These are phyloP conservation scores for Kobus ellipsiprymnus DNA, from an alignment of 2,113 vertebrate genomes.

Conservation along the genomic window DNA sequence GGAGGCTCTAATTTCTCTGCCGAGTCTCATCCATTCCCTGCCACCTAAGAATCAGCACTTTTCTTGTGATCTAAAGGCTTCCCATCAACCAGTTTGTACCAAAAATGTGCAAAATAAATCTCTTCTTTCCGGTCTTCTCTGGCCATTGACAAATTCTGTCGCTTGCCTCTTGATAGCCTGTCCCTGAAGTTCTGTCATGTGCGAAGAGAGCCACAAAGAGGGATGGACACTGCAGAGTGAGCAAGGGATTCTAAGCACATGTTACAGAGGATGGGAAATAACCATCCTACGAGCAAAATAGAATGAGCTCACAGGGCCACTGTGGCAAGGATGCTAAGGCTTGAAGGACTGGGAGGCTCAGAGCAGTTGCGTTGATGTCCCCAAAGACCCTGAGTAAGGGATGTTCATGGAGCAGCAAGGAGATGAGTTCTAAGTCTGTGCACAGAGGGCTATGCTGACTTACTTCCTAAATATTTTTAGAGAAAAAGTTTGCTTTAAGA, in stretches of 20 bases:
- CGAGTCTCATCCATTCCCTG: background rate
- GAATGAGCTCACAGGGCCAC: background rate
- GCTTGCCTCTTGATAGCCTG: rapidly evolving
- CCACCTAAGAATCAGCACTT: background rate
- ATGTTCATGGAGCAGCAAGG: rapidly evolving
- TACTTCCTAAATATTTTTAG: background rate
- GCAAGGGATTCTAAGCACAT: background rate
- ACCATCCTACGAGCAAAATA: background rate
- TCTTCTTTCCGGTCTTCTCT: background rate
- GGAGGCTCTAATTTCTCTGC: background rate
- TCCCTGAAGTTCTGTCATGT: background rate
- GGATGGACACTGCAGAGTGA: rapidly evolving
- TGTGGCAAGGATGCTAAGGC: rapidly evolving
- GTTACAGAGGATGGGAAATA: background rate
- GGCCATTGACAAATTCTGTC: background rate
- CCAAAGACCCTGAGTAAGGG: rapidly evolving
- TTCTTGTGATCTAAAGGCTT: background rate
- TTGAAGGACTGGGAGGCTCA: rapidly evolving
- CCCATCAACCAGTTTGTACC: background rate
- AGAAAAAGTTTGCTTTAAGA: background rate
- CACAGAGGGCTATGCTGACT: background rate
- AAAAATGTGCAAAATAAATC: background rate
- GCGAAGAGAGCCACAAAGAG: background rate
- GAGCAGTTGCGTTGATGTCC: rapidly evolving
- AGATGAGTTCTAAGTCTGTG: background rate